Conservation (phyloP, 2,797 vertebrate species). For the Pteronotus mesoamericanus region DNA sequence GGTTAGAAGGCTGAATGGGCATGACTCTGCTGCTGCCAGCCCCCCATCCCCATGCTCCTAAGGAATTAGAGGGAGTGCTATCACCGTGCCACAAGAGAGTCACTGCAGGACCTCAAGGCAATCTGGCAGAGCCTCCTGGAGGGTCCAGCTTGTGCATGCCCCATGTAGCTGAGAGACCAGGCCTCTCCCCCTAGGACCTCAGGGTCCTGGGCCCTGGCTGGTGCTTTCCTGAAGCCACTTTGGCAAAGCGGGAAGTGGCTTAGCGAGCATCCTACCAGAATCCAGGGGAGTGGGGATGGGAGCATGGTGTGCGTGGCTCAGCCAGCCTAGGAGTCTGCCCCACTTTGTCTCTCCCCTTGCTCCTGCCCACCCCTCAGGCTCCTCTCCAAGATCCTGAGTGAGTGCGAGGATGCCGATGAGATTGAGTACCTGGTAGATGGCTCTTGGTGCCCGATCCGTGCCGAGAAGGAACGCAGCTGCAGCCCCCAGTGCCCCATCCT, state of each 20-base stretch:
- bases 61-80: not conserved
- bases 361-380: conserved; percentile 79
- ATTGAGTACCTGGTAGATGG: conserved; percentile 97
- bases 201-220: not conserved
- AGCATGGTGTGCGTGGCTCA: not conserved
- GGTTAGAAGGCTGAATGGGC: too few relatives aligned
- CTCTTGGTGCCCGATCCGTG: conserved; percentile 95
- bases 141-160: not conserved
- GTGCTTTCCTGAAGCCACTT: not conserved
- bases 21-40: not conserved
- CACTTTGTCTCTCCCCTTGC: not conserved
- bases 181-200: too few relatives aligned
- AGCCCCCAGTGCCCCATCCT: conserved; percentile 93
- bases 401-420: conserved; percentile 96
- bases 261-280: rapidly evolving
- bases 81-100: not conserved
- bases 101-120: not conserved
- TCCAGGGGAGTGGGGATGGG: not conserved
- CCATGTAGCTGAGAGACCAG: not conserved
- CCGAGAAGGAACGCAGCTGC: conserved; percentile 94
- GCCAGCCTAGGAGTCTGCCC: not conserved
- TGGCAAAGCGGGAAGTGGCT: too few relatives aligned
- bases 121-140: not conserved
- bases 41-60: not conserved
- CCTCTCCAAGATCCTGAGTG: conserved; percentile 94